Conservation (phyloP, 1,140 invertebrate genomes). For the Subanguina moxae region DNA sequence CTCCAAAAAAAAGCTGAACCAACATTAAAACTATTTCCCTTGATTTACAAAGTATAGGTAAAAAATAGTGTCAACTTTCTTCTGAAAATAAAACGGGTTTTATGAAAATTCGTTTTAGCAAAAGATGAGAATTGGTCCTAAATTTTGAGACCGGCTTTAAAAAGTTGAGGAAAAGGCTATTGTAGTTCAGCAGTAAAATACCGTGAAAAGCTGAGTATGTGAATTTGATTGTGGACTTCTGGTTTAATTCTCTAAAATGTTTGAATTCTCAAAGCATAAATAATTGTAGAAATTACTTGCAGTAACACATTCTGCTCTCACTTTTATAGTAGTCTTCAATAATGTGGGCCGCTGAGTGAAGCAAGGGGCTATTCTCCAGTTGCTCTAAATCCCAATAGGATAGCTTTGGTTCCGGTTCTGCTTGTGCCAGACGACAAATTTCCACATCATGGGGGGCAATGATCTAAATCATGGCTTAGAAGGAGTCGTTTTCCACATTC, state of each 20-base stretch:
- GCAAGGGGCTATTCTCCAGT: conserved; percentile 43
- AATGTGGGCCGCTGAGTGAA: conserved; percentile 65
- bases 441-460: conserved; percentile 82
- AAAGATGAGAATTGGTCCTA: too few species aligned
- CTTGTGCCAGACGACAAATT: conserved; percentile 75
- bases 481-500: not conserved
- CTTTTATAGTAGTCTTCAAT: conserved; percentile 67
- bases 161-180: too few species aligned
- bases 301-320: conserved; percentile 34
- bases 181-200: too few species aligned
- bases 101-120: too few species aligned
- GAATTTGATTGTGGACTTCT: conserved; percentile 67
- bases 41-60: too few species aligned
- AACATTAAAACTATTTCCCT: too few species aligned
- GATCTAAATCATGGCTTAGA: conserved; percentile 63
- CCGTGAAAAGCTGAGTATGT: conserved; percentile 94
- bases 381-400: conserved; percentile 61
- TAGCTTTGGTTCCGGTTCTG: conserved; percentile 71
- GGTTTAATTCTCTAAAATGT: conserved; percentile 64
- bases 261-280: not conserved
- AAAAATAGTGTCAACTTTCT: too few species aligned
- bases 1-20: too few species aligned
- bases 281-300: conserved; percentile 15
- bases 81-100: too few species aligned
- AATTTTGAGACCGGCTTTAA: too few species aligned